Conservation (phyloP, 2,113 vertebrate genomes). For the Amazona guildingii region DNA sequence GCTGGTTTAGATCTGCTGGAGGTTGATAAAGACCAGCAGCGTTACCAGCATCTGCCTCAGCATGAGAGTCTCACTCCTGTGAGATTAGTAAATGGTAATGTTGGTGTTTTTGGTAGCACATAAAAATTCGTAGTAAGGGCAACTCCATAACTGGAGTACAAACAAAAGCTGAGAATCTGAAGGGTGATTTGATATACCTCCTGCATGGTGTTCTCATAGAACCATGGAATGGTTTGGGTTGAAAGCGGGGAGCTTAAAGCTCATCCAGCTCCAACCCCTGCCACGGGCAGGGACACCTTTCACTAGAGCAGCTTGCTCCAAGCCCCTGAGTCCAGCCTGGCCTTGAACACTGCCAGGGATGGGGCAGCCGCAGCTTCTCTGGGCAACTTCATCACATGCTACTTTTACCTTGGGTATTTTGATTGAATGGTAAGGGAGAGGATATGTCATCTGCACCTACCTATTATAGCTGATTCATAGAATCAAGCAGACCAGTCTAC, state of each 20-base stretch:
- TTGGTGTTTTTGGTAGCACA: neutral
- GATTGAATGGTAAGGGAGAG: neutral
- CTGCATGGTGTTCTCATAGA: neutral
- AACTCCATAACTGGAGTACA: neutral
- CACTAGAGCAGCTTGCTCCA: neutral
- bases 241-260: neutral
- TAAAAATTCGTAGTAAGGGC: neutral
- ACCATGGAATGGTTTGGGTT: neutral
- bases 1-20: neutral
- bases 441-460: neutral
- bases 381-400: too few relatives aligned
- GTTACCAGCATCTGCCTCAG: neutral
- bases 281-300: neutral
- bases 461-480: too few relatives aligned
- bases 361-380: neutral
- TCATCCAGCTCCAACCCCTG: neutral
- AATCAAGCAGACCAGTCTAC: neutral
- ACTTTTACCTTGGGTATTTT: neutral
- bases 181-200: neutral
- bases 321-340: neutral
- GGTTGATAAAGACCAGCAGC: neutral
- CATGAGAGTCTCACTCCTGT: neutral
- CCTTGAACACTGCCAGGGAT: neutral
- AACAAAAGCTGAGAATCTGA: neutral
- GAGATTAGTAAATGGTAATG: neutral